Evolutionary conservation across 2,113 vertebrate genomes (phyloP), one percentile per base, ranked within the genome.

Genomic region (Empidonax traillii): DNA sequence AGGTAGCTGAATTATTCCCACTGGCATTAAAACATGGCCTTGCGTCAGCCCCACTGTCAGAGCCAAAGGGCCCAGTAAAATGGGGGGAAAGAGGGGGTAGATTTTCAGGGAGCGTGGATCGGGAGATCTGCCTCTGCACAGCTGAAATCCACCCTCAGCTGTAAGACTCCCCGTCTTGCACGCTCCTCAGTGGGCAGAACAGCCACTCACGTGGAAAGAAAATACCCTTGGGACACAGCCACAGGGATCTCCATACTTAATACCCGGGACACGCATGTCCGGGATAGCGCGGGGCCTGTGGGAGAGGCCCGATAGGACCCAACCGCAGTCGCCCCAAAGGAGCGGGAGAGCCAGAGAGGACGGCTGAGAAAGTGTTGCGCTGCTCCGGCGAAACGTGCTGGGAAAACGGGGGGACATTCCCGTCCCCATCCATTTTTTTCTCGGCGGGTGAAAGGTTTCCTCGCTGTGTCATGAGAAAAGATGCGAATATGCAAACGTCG

Each of bases 401-500:
- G 39, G 62, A 53, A 91, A 93, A 79, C 8, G 12, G 53, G 47
- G n/a, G 37, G 4, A 61, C 43, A 10, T 39, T 65, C 56, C 46
- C 39, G 19, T 41, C 55, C 22, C 12, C 83, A 69, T 73, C 62
- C 47, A 28, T 88, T 76, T 89, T 59, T 83, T 74, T 33, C 73
- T 83, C 58, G 15, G 71, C 28, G 44, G 75, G 71, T 81, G 81
- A 94, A 93, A 95, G 51, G 82, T 87, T 95, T 84, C 82, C 62
- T 91, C 24, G 10, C 94, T 80, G 89, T 96, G 94, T 81, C 89
- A 81, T 87, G 89, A 72, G 89, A 97, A 96, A 93, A 91, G 78
- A 96, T 97, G 96, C 94, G 85, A 96, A 96, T 96, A 93, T 94
- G 84, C 93, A 88, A 94, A 91, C 62, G 35, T 67, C 31, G 79